Conservation (phyloP, 2,797 vertebrate species). For the Aldrovandia affinis region DNA sequence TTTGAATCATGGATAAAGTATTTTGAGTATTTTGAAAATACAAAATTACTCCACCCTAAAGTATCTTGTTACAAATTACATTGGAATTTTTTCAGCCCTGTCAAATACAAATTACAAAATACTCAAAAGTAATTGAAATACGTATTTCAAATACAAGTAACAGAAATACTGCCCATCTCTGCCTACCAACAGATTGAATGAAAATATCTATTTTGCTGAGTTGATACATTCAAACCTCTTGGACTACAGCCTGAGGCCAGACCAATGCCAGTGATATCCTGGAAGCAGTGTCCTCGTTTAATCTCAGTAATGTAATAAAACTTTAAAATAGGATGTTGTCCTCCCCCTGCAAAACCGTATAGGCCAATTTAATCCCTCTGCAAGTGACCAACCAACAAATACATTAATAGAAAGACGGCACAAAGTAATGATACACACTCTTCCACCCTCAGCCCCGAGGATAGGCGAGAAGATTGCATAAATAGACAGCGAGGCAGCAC, state of each 20-base stretch:
- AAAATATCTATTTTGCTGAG: not conserved
- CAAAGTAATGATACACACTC: not conserved
- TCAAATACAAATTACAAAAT: no score
- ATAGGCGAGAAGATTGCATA: not conserved
- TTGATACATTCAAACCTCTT: not conserved
- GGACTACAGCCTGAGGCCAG: not conserved
- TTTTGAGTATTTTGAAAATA: no score
- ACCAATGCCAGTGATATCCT: not conserved
- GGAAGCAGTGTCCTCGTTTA: not conserved
- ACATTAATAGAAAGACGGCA: not conserved
- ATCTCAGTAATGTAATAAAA: not conserved
- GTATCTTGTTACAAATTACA: no score
- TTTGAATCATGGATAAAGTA: no score
- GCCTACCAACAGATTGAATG: not conserved
- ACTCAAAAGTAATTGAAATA: no score
- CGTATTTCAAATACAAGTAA: no score
- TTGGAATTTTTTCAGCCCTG: no score
- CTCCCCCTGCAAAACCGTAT: not conserved
- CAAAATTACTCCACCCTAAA: no score
- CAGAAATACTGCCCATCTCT: no score
- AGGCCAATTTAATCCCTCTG: not conserved
- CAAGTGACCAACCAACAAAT: not conserved
- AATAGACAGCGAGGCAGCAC: not conserved
- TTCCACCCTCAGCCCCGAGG: not conserved
- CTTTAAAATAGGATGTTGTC: not conserved